Base-by-base conservation (phyloP, 2,888 invertebrate species). In the Branchipolynoe longqiensis region DNA sequence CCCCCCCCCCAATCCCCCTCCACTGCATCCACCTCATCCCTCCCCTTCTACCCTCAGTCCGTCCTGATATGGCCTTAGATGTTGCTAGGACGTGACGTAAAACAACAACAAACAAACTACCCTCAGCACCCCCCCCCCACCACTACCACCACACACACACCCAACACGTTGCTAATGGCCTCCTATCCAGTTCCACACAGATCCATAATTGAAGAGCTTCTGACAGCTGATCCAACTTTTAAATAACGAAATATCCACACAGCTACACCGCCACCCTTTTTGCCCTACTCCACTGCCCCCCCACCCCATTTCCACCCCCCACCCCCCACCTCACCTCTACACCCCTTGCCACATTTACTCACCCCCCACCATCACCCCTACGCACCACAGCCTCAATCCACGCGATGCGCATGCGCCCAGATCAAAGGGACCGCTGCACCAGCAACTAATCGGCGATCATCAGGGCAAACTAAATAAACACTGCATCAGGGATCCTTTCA, bases 221-320 rank as follows among this genome's bases (percentile, higher is more conserved):
- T 33, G 69, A 69, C 69, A 38, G 69, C 69, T 69, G 69, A 69
- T 69, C 69, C 69, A 69, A 33, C 69, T 36, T 33, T 69, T 69
- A 69, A 69, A 69, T 33, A 69, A 33, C 36, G 22, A 33, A 33
- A 1, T 69, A 33, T 36, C 33, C 69, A 14, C 38, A 14, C 69
- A 18, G 28, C 31, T 62, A 62, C 25, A 62, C n/a, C n/a, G n/a
- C n/a, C n/a, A n/a, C n/a, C n/a, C n/a, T n/a, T n/a, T n/a, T n/a
- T n/a, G n/a, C n/a, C n/a, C n/a, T n/a, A n/a, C n/a, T 38, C 69
- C 69, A 33, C 38, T 14, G 36, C 69, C 69, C 69, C 36, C 38
- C 38, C 12, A 22, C 69, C 33, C 69, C 6, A 0, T n/a, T 2
- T 33, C 38, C 69, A 4, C 12, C 69, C 33, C 69, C 33, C 12